Percentiles rank a stretch among this genome's conserved stretches.
These are phyloP conservation scores for Drosophila mercatorum DNA, from an alignment of 2,888 invertebrate species.

Conservation along the genomic window DNA sequence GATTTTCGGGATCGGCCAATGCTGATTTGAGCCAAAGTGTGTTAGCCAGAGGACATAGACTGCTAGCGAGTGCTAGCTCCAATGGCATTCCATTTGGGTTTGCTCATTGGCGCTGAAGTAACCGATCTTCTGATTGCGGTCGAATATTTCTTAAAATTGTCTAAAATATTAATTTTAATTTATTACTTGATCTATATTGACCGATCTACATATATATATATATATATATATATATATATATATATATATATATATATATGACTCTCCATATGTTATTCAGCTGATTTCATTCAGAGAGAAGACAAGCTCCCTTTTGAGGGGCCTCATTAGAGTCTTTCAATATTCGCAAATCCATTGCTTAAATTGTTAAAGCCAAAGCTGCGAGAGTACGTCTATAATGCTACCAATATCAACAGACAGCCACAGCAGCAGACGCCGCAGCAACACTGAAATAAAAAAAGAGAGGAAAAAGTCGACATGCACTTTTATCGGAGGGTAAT, in stretches of 20 bases:
- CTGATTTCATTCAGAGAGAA: background rate
- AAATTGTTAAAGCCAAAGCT: constrained; percentile 38
- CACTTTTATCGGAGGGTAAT: constrained; percentile 82
- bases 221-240: too few relatives aligned
- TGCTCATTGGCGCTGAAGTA: background rate
- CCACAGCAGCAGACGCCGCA: constrained; percentile 14
- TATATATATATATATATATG: too few relatives aligned
- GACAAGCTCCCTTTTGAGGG: too few relatives aligned
- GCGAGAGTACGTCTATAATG: constrained; percentile 30
- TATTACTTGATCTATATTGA: background rate
- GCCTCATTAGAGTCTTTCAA: background rate
- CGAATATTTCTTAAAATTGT: background rate
- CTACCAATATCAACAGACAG: constrained; percentile 42
- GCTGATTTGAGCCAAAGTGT: constrained; percentile 41
- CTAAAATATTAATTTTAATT: background rate
- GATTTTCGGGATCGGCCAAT: constrained; percentile 35
- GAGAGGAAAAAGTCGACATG: constrained; percentile 62
- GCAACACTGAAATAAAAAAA: constrained; percentile 16
- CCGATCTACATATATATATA: too few relatives aligned
- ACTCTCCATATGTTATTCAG: background rate
- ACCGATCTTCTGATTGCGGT: background rate
- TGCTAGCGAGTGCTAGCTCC: too few relatives aligned
- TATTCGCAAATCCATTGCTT: constrained; percentile 4
- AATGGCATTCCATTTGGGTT: constrained; percentile 20
- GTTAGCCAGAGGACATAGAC: constrained; percentile 15